These are phyloP conservation scores for Enteromius anoplus DNA, from an alignment of 2,797 vertebrate species.

Conservation along the genomic window DNA sequence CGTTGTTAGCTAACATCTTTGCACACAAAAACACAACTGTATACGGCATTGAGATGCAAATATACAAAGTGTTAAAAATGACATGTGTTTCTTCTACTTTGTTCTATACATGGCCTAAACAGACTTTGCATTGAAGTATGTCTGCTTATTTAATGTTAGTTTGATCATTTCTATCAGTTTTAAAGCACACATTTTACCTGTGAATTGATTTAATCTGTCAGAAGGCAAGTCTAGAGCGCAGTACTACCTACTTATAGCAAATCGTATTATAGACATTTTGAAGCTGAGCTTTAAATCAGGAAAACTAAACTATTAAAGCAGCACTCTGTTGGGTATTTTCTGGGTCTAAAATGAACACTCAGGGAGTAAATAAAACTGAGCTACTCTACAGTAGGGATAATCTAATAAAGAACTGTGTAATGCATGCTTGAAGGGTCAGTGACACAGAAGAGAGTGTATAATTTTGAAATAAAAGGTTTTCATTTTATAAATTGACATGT, in stretches of 20 bases:
- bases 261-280: not conserved
- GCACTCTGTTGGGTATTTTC: not conserved
- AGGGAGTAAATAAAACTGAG: conserved; percentile 8
- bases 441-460: not conserved
- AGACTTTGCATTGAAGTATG: not conserved
- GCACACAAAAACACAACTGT: not conserved
- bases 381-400: not conserved
- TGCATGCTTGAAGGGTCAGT: not conserved
- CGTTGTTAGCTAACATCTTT: not conserved
- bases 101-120: not conserved
- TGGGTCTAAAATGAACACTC: conserved; percentile 1
- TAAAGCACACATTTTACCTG: conserved; percentile 9
- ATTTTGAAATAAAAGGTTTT: not conserved
- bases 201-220: conserved; percentile 19
- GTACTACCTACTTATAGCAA: conserved; percentile 20
- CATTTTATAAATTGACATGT: not conserved
- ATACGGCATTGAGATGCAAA: not conserved
- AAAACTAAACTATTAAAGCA: not conserved
- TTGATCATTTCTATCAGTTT: too few relatives aligned
- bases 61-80: not conserved
- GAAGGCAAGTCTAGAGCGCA: conserved; percentile 2
- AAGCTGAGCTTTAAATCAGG: conserved; percentile 12
- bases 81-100: not conserved
- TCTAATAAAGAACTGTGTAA: not conserved
- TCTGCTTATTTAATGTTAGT: not conserved